Evolutionary conservation across 2,797 vertebrate genomes (phyloP).

Genomic region (Ptychobarbus kaznakovi): DNA sequence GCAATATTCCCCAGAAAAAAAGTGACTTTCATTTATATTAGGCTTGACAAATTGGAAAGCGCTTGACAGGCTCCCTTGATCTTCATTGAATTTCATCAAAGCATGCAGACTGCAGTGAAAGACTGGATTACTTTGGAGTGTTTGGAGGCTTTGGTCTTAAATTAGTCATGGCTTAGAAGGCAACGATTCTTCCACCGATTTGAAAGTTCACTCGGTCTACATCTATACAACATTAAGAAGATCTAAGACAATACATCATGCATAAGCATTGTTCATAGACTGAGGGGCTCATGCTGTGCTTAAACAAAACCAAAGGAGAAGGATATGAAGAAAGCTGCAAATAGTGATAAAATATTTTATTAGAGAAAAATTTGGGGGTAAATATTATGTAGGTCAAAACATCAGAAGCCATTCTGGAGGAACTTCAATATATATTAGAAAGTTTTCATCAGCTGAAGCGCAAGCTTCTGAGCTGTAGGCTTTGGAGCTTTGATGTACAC

Average conservation of each 20-base stretch:
- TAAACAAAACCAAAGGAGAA: background rate
- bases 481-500: slow-evolving; percentile 64
- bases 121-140: slow-evolving; percentile 81
- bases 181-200: slow-evolving; percentile 66
- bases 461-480: background rate
- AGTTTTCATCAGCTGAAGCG: background rate
- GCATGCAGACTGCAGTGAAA: slow-evolving; percentile 74
- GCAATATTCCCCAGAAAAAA: slow-evolving; percentile 73
- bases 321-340: background rate
- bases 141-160: slow-evolving; percentile 79
- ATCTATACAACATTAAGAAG: slow-evolving; percentile 36
- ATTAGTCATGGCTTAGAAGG: slow-evolving; percentile 79
- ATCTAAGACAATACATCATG: slow-evolving; percentile 39
- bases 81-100: slow-evolving; percentile 83
- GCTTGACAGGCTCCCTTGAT: slow-evolving; percentile 82
- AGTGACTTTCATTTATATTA: slow-evolving; percentile 76
- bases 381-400: slow-evolving; percentile 46
- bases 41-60: slow-evolving; percentile 80
- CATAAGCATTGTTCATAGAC: background rate
- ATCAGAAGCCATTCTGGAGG: slow-evolving; percentile 26
- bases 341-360: background rate
- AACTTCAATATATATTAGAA: slow-evolving; percentile 49
- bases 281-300: background rate
- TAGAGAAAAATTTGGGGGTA: background rate
- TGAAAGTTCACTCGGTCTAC: slow-evolving; percentile 58